Base-by-base conservation (phyloP, 2,113 vertebrate species). In the Phaethornis superciliosus region DNA sequence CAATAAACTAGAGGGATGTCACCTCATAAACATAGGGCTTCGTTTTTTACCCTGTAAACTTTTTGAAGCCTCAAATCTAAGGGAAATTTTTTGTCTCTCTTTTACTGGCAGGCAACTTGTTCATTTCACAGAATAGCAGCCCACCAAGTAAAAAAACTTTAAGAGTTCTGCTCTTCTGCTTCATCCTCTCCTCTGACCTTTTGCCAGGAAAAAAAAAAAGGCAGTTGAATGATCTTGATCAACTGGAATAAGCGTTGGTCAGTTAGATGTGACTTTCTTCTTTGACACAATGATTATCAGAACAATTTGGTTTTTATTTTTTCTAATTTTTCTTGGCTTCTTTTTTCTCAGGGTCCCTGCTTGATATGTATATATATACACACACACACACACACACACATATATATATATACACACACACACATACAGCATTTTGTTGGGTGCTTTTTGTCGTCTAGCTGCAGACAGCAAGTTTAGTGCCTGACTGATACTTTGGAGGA, bases 101-200 rank as follows among this genome's bases (percentile, higher is more conserved):
- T 12, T 59, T 80, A 46, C 46, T 85, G 81, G 78, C 35, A 60
- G 74, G 75, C 42, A 87, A 54, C 35, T 71, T 55, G 44, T 88
- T 86, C 7, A 65, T 78, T 93, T 93, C 68, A 80, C 42, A 85
- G 85, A 90, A 89, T 68, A 91, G 30, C 79, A 89, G 18, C 63
- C 47, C 15, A 88, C 13, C 55, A 75, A 69, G 81, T 91, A 94
- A 96, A 85, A 58, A 93, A 82, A 82, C 55, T 27, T 93, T 63
- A 89, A 63, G 40, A 90, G 85, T 85, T 40, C 30, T 62, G 27
- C 2, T 78, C 40, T 28, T 40, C 30, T 62, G 27, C 3, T 78
- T 33, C 32, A 27, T 88, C n/a, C 4, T 79, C 52, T 91, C 19
- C 17, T 85, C 58, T 83, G 91, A 77, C 76, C 72, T 82, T 54